Evolutionary conservation across 2,888 invertebrate genomes (phyloP).

Genomic region (Alitta virens): DNA sequence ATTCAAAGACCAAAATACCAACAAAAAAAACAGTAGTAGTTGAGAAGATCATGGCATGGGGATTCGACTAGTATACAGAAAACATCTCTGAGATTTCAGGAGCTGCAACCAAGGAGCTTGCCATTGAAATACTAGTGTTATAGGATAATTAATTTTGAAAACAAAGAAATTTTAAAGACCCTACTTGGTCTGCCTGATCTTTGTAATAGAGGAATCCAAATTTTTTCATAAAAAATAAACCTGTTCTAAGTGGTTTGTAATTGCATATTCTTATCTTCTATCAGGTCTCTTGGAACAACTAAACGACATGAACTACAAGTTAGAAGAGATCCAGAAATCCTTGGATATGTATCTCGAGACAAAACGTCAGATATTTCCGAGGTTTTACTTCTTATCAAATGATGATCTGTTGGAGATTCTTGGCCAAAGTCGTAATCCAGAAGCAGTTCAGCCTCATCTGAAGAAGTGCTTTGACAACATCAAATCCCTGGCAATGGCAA

Average conservation of each 20-base stretch:
- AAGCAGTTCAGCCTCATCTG: slow-evolving; percentile 78
- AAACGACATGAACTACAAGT: slow-evolving; percentile 70
- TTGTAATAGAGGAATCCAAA: too few species aligned
- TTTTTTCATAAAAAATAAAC: too few species aligned
- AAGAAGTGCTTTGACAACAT: slow-evolving; percentile 88
- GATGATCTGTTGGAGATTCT: slow-evolving; percentile 81
- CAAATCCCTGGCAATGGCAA: slow-evolving; percentile 58
- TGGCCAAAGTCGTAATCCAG: slow-evolving; percentile 81
- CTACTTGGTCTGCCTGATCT: too few species aligned
- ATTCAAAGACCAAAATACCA: too few species aligned
- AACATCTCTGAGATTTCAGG: slow-evolving; percentile 82
- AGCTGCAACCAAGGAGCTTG: slow-evolving; percentile 83
- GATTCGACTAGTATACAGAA: slow-evolving; percentile 79
- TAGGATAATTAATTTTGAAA: slow-evolving; percentile 73
- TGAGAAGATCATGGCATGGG: slow-evolving; percentile 75
- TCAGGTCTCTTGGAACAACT: slow-evolving; percentile 67
- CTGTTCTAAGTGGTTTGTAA: too few species aligned
- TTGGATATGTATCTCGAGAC: slow-evolving; percentile 84
- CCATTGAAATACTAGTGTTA: slow-evolving; percentile 72
- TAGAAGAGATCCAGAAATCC: slow-evolving; percentile 79
- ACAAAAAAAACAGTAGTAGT: too few species aligned
- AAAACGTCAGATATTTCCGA: slow-evolving; percentile 82
- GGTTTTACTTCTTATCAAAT: slow-evolving; percentile 81
- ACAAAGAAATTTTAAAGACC: too few species aligned
- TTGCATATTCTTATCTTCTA: slow-evolving; percentile 30